Evolutionary conservation across 64 coral and sea anemone genomes (phyloP), one percentile per base, ranked within the genome.

Genomic region (Acropora yongei): DNA sequence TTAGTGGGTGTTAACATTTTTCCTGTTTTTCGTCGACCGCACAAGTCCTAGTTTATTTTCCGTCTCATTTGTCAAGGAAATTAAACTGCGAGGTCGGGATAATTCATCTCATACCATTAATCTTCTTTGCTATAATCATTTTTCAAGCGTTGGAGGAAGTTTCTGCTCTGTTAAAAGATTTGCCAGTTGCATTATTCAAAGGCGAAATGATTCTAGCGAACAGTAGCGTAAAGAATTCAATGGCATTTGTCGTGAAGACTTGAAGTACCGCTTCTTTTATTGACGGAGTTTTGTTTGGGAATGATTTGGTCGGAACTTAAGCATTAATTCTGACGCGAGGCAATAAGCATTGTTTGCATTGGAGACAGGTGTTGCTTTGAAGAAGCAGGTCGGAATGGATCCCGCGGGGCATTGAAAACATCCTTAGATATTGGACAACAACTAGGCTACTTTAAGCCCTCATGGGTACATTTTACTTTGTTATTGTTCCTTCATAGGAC

Each of bases 241-340:
- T 85, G 46, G 44, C 63, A 63, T 4, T 55, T 9, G 9, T 55
- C 51, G 51, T 5, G 51, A 55, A 13, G 11, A 10, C 51, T 12
- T 63, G 60, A 4, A 68, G 66, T 84, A 84, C 14, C 8, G 47
- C 19, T 85, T 85, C 63, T 48, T 85, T 85, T 85, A 41, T 85
- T 85, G 2, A n/a, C 44, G 16, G 1, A 19, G 42, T 44, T 71
- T 85, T 85, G 82, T 85, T 85, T 71, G 47, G 42, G 49, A 71
- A 71, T 47, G 14, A 44, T 85, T 85, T 71, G 49, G 82, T 85
- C 18, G 44, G n/a, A 72, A 71, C 7, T 84, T 71, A 63, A 20
- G 69, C 63, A 72, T 85, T 85, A 85, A 85, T 85, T 85, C 82
- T 85, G 82, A 85, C 65, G 82, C 82, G 61, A 11, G 44, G 0